Evolutionary conservation across 2,888 invertebrate species (phyloP).

Genomic region (Lasioglossum morio): DNA sequence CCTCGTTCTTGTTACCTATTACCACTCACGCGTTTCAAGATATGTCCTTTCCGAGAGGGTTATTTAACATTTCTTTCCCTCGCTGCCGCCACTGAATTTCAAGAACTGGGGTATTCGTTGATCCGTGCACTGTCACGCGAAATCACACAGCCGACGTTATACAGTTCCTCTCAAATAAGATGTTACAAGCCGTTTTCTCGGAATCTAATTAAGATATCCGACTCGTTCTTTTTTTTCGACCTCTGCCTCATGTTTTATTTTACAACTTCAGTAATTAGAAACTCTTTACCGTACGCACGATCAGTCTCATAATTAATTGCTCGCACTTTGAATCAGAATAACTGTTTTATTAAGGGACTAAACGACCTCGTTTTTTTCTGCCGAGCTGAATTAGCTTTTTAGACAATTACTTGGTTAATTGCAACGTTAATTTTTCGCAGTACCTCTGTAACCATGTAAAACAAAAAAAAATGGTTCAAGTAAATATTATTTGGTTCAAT

Average conservation of each 20-base stretch:
- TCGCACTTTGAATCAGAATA: no score
- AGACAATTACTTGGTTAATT: no score
- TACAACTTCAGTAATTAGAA: no score
- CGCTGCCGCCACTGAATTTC: constrained; percentile 24
- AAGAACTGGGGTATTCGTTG: constrained; percentile 12
- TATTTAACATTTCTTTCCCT: constrained; percentile 23
- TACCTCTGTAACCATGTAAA: no score
- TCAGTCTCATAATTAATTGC: no score
- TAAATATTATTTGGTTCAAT: no score
- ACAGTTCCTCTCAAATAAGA: not conserved
- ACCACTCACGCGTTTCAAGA: constrained; percentile 57
- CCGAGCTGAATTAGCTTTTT: no score
- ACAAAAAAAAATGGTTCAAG: no score
- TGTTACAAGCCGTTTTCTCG: not conserved
- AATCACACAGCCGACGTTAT: not conserved
- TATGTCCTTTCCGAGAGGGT: constrained; percentile 45
- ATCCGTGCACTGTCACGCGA: not conserved
- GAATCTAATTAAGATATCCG: not conserved
- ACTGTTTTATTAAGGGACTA: no score
- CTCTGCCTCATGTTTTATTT: not conserved
- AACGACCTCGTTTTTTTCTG: no score
- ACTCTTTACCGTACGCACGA: no score
- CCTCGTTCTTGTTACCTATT: constrained; percentile 50
- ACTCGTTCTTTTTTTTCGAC: not conserved
- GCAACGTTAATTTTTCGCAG: no score